Base-by-base conservation (phyloP, 2,113 vertebrate genomes). In the Macrotus californicus region DNA sequence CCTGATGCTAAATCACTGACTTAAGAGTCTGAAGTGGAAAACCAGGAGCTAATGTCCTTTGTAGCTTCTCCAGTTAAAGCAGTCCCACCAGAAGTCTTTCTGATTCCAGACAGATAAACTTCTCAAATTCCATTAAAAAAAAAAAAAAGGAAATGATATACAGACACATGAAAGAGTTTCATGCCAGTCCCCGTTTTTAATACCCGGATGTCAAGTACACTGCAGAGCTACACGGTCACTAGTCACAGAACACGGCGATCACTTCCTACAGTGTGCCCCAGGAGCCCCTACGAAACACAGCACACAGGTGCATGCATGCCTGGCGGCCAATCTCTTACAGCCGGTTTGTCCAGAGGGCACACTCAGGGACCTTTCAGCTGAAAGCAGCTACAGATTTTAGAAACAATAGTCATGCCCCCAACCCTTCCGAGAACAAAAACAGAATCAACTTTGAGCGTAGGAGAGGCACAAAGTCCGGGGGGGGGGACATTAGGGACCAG, bases 1-100 rank as follows among this genome's bases (percentile, higher is more conserved):
- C 5, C 34, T 39, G 72, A 96, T 48, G 56, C 46, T 50, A 61
- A 93, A 24, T 43, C 77, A 79, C 22, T 26, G 31, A 72, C 34
- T n/a, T 76, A 41, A 10, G 36, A 89, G 36, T 88, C 67, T 61
- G 34, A 87, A 83, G 39, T 18, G 61, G 18, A 79, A 91, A 94
- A 92, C 64, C 73, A 94, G 59, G 89, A 36, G 16, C 19, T 64
- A 70, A 88, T 19, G 69, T 90, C 41, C 80, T 90, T 79, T 39
- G 72, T 52, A 83, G 66, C 36, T 93, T 64, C 19, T 73, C 79
- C 48, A 93, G 80, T 72, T 87, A 95, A 93, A 87, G 75, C 34
- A 80, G 10, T 43, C 67, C 39, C 48, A 64, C 61, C 61, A 31
- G 29, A 64, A 31, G 61, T 64, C 61, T 6, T 91, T 94, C 26